A percentile compares a stretch with the other conserved stretches of the same genome.
These are phyloP conservation scores for Yponomeuta cagnagella DNA, from an alignment of 2,888 invertebrate genomes.

Conservation along the genomic window DNA sequence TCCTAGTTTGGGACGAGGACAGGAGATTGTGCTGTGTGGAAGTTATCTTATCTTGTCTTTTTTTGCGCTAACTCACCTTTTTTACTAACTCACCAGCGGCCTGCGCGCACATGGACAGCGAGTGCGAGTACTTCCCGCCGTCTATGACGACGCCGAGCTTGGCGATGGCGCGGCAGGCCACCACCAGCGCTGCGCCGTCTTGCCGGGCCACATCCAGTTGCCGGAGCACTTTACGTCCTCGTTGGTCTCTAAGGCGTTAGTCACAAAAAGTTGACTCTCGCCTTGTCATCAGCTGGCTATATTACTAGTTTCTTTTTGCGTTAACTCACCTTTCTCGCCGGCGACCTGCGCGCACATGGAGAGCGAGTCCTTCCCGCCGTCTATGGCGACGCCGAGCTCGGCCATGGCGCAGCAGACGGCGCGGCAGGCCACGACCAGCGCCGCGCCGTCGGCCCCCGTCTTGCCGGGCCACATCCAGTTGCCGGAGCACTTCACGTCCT, in stretches of 20 bases:
- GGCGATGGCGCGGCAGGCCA: constrained; percentile 90
- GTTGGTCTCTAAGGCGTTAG: too few species aligned
- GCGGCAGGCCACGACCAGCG: constrained; percentile 88
- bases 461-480: constrained; percentile 99
- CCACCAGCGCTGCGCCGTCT: constrained; percentile 89
- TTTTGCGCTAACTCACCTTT: neutral
- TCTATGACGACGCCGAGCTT: constrained; percentile 91
- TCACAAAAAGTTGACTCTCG: too few species aligned
- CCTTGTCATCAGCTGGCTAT: too few species aligned
- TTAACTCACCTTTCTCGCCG: neutral
- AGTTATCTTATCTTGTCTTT: too few species aligned
- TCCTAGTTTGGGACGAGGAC: too few species aligned
- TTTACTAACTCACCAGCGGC: constrained; percentile 30
- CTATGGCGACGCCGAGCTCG: constrained; percentile 88
- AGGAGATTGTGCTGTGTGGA: too few species aligned
- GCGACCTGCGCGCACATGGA: constrained; percentile 93
- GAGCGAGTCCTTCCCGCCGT: constrained; percentile 98
- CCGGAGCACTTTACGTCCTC: constrained; percentile 98
- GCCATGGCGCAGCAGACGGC: constrained; percentile 92
- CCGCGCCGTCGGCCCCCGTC: constrained; percentile 92
- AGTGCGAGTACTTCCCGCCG: constrained; percentile 91
- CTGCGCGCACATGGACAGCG: constrained; percentile 96
- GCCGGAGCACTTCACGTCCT: constrained; percentile 98
- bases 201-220: constrained; percentile 99
- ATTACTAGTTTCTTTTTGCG: too few species aligned